Conservation (phyloP, 2,888 invertebrate genomes). For the Folsomia manolachei region DNA sequence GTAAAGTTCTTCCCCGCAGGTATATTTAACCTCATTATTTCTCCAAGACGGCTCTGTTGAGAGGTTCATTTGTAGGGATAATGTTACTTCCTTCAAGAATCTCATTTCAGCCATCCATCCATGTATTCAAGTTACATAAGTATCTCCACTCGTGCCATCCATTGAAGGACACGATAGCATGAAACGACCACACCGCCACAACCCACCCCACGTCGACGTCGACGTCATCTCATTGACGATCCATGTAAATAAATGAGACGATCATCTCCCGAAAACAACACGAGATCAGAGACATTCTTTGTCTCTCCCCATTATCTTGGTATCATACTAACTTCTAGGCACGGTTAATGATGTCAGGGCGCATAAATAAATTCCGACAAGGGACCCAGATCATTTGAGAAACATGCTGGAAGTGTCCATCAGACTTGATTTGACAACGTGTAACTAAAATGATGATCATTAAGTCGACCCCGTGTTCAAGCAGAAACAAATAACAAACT, state of each 20-base stretch:
- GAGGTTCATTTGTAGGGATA: slow-evolving; percentile 28
- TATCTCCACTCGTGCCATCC: too few species aligned
- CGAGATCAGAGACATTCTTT: not conserved
- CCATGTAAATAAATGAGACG: too few species aligned
- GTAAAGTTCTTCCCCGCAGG: not conserved
- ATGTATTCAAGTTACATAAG: not conserved
- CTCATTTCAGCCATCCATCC: not conserved
- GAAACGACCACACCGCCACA: not conserved
- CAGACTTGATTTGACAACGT: not conserved
- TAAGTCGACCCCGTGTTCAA: not conserved
- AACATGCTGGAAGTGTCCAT: not conserved
- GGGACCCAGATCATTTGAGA: not conserved
- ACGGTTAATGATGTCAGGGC: not conserved
- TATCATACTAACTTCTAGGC: too few species aligned
- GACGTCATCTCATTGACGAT: too few species aligned
- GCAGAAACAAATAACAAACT: too few species aligned
- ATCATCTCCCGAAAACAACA: not conserved
- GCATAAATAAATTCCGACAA: not conserved
- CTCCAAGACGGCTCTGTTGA: slow-evolving; percentile 20
- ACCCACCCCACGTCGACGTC: not conserved
- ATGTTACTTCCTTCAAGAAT: slow-evolving; percentile 8
- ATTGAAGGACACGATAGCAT: not conserved
- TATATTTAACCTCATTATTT: slow-evolving; percentile 20
- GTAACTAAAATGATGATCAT: not conserved
- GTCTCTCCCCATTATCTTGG: not conserved